Percentiles rank a stretch among this genome's conserved stretches.
Evolutionary conservation across 2,113 vertebrate genomes (phyloP).

Genomic region (Tetraodon nigroviridis): DNA sequence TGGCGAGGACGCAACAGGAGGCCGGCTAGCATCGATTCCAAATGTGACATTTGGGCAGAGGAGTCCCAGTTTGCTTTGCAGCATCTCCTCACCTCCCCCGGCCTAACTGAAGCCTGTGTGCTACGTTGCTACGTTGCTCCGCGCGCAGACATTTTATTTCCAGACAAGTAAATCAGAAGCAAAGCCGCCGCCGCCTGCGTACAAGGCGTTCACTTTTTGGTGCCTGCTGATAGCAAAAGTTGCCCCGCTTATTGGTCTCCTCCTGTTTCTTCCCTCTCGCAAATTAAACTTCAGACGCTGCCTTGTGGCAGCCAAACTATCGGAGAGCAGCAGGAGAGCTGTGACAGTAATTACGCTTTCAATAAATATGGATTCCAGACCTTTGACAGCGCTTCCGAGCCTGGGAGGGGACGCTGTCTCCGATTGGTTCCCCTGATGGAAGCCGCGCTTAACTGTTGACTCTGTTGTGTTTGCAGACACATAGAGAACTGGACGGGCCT

Average conservation of each 20-base stretch:
- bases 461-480: slow-evolving; percentile 79
- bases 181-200: background rate
- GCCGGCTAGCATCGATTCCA: slow-evolving; percentile 16
- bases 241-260: slow-evolving; percentile 33
- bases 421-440: slow-evolving; percentile 20
- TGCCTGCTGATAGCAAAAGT: slow-evolving; percentile 34
- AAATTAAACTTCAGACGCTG: slow-evolving; percentile 55
- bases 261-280: slow-evolving; percentile 25
- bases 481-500: slow-evolving; percentile 96
- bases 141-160: slow-evolving; percentile 29
- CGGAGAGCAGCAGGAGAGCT: slow-evolving; percentile 55
- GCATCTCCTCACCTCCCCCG: slow-evolving; percentile 25
- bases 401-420: slow-evolving; percentile 17
- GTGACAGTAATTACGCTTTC: slow-evolving; percentile 62
- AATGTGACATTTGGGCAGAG: slow-evolving; percentile 33
- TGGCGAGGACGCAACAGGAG: too few relatives aligned
- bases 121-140: background rate
- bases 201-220: slow-evolving; percentile 3
- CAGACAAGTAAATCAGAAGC: slow-evolving; percentile 45
- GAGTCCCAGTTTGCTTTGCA: slow-evolving; percentile 21
- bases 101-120: slow-evolving; percentile 29
- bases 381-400: slow-evolving; percentile 43
- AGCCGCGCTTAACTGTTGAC: slow-evolving; percentile 37
- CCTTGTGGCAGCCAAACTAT: slow-evolving; percentile 65
- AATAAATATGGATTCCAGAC: slow-evolving; percentile 63